Percentiles rank a stretch among this genome's conserved stretches.
phyloP scores from a whole-genome alignment of 2,888 invertebrate genomes.

The Protodeltote pygarga region DNA sequence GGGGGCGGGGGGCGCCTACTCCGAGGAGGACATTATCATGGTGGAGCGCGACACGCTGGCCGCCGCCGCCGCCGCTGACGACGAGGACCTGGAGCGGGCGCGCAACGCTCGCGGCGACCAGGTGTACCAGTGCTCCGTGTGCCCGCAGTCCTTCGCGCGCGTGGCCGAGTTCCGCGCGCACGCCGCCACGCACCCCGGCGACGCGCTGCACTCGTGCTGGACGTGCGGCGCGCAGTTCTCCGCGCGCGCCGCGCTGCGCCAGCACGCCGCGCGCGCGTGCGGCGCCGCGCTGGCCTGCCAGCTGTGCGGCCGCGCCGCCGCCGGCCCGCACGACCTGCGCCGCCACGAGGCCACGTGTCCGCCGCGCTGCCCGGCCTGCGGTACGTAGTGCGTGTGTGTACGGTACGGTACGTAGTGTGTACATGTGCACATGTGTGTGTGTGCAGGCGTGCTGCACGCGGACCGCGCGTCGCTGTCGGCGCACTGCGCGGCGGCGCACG shows the following conservation, averaged over 20 bases:
- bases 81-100: conserved; percentile 66
- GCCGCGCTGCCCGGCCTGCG: conserved; percentile 44
- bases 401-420: no score
- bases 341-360: conserved; percentile 26
- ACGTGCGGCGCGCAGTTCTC: conserved; percentile 76
- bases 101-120: conserved; percentile 71
- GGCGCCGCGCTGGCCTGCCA: conserved; percentile 53
- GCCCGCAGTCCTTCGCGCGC: conserved; percentile 73
- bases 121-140: conserved; percentile 79
- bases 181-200: conserved; percentile 57
- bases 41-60: conserved; percentile 75
- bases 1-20: conserved; percentile 69
- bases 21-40: conserved; percentile 81
- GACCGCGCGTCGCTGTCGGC: conserved; percentile 54
- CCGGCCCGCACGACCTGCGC: conserved; percentile 16
- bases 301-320: conserved; percentile 56
- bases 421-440: no score
- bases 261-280: conserved; percentile 55
- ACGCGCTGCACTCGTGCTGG: conserved; percentile 77
- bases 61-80: conserved; percentile 70
- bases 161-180: conserved; percentile 67
- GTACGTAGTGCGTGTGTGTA: not conserved
- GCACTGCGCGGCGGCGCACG: conserved; percentile 6
- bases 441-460: conserved; percentile 43
- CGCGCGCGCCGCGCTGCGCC: conserved; percentile 52